Conservation (phyloP, 2,888 invertebrate genomes). For the Hofmannophila pseudospretella region DNA sequence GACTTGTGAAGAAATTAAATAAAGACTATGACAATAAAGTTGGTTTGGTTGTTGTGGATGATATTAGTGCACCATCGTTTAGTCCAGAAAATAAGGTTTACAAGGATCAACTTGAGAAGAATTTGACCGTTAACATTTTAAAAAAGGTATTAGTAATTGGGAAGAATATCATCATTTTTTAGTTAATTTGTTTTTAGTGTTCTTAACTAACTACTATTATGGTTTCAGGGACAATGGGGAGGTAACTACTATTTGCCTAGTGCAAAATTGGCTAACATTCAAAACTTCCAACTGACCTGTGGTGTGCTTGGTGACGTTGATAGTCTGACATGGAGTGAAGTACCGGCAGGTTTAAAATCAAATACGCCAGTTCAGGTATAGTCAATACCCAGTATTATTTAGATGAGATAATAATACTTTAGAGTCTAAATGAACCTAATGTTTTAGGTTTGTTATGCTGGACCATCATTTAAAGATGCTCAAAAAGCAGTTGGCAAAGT, state of each 20-base stretch:
- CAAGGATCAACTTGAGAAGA: constrained; percentile 71
- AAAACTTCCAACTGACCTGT: constrained; percentile 80
- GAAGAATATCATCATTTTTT: too few species aligned
- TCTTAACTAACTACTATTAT: too few species aligned
- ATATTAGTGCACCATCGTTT: constrained; percentile 67
- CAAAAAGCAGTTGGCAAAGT: constrained; percentile 21
- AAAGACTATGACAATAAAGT: constrained; percentile 74
- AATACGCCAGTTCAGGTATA: constrained; percentile 35
- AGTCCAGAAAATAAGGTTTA: constrained; percentile 63
- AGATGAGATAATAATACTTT: background rate
- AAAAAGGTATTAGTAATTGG: constrained; percentile 34
- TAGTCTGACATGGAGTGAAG: constrained; percentile 84
- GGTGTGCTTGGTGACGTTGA: constrained; percentile 82
- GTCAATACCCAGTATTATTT: too few species aligned
- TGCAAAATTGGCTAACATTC: constrained; percentile 21
- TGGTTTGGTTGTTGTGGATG: constrained; percentile 66
- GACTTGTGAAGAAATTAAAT: constrained; percentile 83
- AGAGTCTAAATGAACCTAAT: constrained; percentile 1
- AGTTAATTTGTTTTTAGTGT: too few species aligned
- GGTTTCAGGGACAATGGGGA: constrained; percentile 54
- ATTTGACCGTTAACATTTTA: constrained; percentile 82
- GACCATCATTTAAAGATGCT: constrained; percentile 31
- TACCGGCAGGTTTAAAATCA: constrained; percentile 16
- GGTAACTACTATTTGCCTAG: constrained; percentile 32
- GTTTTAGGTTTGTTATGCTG: constrained; percentile 37